Base-by-base conservation (phyloP, 2,797 vertebrate genomes). In the Phrynocephalus forsythii region DNA sequence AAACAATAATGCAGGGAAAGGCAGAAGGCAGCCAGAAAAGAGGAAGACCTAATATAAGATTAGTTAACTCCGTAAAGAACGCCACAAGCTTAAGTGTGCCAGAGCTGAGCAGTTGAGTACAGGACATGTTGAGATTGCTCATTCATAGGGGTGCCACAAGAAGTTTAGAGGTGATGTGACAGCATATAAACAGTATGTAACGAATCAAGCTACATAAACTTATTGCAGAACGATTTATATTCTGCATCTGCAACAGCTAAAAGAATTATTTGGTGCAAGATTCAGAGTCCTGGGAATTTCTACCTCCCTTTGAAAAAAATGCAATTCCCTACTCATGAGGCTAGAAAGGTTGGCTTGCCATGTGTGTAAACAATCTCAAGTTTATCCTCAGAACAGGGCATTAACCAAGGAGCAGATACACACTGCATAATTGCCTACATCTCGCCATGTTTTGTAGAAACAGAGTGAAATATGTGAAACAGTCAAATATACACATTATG, bases 381-480 rank as follows among this genome's bases (percentile, higher is more conserved):
- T 6, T 1, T n/a, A 38, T 6, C 18, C 8, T 75, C 10, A 68
- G 6, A 78, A n/a, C 24, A n/a, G 63, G 26, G 26, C 11, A 66
- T 56, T 56, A 67, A 44, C 28, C 5, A 44, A 4, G 13, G 8
- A 68, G 66, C 38, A 82, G 38, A 11, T 26, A 81, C 38, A 44
- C 4, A 10, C 15, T 86, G 66, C 44, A 79, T 3, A 68, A 69
- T 24, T 86, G 28, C 48, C 7, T 68, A 5, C 28, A 38, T 8
- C 66, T 87, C 28, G 2, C 22, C 38, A 67, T 76, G 44, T 67
- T 67, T 82, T 76, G n/a, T n/a, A 76, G 38, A 82, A 68, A 72
- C 71, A 67, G 16, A 86, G 76, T 76, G 13, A 87, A 75, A 22
- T 52, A 76, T 52, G 60, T 52, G 67, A 87, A 50, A 26, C n/a